These are phyloP conservation scores for Scatophagus argus DNA, from an alignment of 2,113 vertebrate genomes.

Conservation along the genomic window DNA sequence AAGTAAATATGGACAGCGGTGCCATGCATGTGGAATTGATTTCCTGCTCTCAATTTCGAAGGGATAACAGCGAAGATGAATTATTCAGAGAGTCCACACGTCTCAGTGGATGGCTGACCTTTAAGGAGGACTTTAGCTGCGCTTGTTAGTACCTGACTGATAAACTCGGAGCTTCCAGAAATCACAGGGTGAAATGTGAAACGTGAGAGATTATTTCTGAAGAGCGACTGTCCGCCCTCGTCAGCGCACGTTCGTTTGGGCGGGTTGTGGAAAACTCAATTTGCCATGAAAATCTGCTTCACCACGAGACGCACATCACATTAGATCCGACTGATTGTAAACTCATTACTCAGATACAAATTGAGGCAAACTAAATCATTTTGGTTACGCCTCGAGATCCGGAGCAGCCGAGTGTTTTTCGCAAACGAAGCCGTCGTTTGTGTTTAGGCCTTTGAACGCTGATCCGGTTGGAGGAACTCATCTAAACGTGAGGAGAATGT, in stretches of 20 bases:
- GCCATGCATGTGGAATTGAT: conserved; percentile 63
- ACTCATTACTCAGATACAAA: conserved; percentile 26
- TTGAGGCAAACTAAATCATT: conserved; percentile 38
- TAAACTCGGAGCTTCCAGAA: conserved; percentile 19
- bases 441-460: conserved; percentile 19
- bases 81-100: conserved; percentile 62
- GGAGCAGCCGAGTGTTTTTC: not conserved
- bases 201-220: conserved; percentile 19
- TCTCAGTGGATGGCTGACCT: conserved; percentile 63
- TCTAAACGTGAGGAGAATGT: not conserved
- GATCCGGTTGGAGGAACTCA: conserved; percentile 6
- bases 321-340: conserved; percentile 40
- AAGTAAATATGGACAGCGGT: conserved; percentile 41
- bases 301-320: conserved; percentile 9
- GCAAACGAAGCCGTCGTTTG: conserved; percentile 2
- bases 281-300: conserved; percentile 32
- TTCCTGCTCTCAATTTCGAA: conserved; percentile 59
- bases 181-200: conserved; percentile 24
- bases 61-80: conserved; percentile 63
- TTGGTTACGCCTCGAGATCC: conserved; percentile 15
- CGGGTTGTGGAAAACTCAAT: conserved; percentile 42
- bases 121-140: conserved; percentile 55
- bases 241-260: not conserved
- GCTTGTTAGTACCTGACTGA: conserved; percentile 57
- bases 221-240: not conserved